A percentile compares a stretch with the other conserved stretches of the same genome.
These are phyloP conservation scores for Neoascia interrupta DNA, from an alignment of 2,888 invertebrate genomes.

Conservation along the genomic window DNA sequence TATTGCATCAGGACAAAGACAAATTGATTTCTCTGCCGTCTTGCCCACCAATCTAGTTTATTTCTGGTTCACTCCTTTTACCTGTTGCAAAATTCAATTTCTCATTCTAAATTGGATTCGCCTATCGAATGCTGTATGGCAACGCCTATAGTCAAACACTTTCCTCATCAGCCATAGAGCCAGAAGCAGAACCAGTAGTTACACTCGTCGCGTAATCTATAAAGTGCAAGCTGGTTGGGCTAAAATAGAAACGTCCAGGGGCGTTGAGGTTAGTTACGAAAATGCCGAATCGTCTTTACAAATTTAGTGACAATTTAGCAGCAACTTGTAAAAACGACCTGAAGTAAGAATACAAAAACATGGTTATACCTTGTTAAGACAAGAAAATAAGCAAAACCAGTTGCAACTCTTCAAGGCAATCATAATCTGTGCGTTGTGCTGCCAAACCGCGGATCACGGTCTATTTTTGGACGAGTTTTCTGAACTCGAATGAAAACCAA, in stretches of 20 bases:
- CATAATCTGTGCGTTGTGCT: slow-evolving; percentile 31
- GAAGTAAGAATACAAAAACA: neutral
- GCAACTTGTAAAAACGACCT: neutral
- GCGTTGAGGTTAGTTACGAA: slow-evolving; percentile 17
- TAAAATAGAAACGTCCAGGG: slow-evolving; percentile 14
- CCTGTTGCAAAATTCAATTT: slow-evolving; percentile 51
- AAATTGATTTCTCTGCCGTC: slow-evolving; percentile 1
- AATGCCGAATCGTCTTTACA: slow-evolving; percentile 25
- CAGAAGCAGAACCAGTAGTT: slow-evolving; percentile 15
- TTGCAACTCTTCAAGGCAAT: slow-evolving; percentile 53
- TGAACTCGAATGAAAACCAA: slow-evolving; percentile 28
- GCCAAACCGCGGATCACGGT: slow-evolving; percentile 41
- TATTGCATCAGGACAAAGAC: slow-evolving; percentile 5
- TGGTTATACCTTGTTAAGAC: neutral
- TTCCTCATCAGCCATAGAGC: slow-evolving; percentile 10
- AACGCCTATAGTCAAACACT: slow-evolving; percentile 34
- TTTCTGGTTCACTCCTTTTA: slow-evolving; percentile 28
- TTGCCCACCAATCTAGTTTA: slow-evolving; percentile 24
- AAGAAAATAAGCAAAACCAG: slow-evolving; percentile 35
- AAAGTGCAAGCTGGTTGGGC: slow-evolving; percentile 3
- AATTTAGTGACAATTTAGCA: slow-evolving; percentile 40
- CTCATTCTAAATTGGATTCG: slow-evolving; percentile 56
- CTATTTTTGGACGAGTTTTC: slow-evolving; percentile 58
- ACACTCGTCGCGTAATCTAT: neutral
- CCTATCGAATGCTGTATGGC: slow-evolving; percentile 18